These are phyloP conservation scores for Cassiopea xamachana DNA, from an alignment of 30 jellyfish, hydroid and myxozoan genomes.

Conservation along the genomic window DNA sequence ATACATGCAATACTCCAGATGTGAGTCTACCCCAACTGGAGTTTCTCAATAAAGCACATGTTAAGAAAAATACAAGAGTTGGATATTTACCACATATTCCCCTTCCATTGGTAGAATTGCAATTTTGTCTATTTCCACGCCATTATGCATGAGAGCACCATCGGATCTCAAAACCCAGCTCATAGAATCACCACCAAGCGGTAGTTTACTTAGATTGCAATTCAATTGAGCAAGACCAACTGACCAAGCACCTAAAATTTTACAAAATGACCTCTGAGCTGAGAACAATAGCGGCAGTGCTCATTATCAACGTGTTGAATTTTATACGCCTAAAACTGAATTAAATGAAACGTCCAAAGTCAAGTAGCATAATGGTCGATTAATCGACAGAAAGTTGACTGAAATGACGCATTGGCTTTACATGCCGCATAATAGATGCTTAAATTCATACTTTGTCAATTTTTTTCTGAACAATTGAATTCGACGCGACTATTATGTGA, in stretches of 20 bases:
- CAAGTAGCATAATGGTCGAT: neutral
- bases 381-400: neutral
- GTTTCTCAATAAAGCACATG: neutral
- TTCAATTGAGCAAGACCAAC: slow-evolving; percentile 81
- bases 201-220: slow-evolving; percentile 79
- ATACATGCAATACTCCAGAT: too few species aligned
- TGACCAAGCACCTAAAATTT: slow-evolving; percentile 87
- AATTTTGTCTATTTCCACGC: slow-evolving; percentile 72
- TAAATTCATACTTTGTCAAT: neutral
- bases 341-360: neutral
- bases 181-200: slow-evolving; percentile 81
- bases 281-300: too few species aligned
- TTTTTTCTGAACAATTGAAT: neutral
- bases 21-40: neutral
- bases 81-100: slow-evolving; percentile 72
- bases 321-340: neutral
- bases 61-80: neutral
- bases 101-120: slow-evolving; percentile 77
- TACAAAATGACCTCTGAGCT: neutral
- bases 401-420: neutral
- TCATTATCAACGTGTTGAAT: neutral
- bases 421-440: neutral
- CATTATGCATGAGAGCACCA: slow-evolving; percentile 82
- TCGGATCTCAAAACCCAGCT: slow-evolving; percentile 89
- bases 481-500: neutral